phyloP scores from a whole-genome alignment of 2,888 invertebrate species.

The Schizotus pectinicornis region DNA sequence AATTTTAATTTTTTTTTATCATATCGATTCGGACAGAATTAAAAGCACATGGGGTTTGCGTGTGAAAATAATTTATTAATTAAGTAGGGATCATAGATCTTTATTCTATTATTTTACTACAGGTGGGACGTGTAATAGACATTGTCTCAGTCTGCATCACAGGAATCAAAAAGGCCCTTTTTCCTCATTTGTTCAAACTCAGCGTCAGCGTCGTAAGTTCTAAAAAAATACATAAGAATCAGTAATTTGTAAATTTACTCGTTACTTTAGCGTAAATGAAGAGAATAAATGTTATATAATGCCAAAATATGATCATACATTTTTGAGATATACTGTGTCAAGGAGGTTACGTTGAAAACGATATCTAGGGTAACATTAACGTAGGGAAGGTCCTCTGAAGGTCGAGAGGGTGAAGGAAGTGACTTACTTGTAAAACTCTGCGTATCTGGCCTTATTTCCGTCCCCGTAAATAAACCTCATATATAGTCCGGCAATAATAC shows the following conservation, averaged over 20 bases:
- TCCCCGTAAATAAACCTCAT: conserved; percentile 31
- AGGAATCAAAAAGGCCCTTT: conserved; percentile 30
- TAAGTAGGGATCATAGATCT: conserved; percentile 27
- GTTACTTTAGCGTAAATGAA: neutral
- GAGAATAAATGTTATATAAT: neutral
- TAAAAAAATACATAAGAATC: conserved; percentile 5
- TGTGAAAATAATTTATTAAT: conserved; percentile 17
- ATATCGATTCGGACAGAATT: no score
- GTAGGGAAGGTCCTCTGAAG: no score
- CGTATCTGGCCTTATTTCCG: conserved; percentile 24
- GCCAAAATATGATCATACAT: no score
- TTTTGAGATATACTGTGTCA: neutral
- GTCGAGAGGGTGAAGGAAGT: neutral
- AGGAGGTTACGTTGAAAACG: neutral
- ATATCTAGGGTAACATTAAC: neutral
- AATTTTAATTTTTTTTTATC: no score
- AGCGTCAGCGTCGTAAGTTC: conserved; percentile 24
- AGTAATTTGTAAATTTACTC: conserved; percentile 1
- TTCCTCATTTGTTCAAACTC: conserved; percentile 26
- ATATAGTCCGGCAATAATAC: conserved; percentile 10
- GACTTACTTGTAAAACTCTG: conserved; percentile 69
- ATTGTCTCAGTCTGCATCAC: conserved; percentile 4
- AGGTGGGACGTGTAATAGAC: neutral
- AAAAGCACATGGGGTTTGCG: no score
- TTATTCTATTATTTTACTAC: conserved; percentile 12